phyloP scores from a whole-genome alignment of 2,797 vertebrate species.

The Sarcophilus harrisii region DNA sequence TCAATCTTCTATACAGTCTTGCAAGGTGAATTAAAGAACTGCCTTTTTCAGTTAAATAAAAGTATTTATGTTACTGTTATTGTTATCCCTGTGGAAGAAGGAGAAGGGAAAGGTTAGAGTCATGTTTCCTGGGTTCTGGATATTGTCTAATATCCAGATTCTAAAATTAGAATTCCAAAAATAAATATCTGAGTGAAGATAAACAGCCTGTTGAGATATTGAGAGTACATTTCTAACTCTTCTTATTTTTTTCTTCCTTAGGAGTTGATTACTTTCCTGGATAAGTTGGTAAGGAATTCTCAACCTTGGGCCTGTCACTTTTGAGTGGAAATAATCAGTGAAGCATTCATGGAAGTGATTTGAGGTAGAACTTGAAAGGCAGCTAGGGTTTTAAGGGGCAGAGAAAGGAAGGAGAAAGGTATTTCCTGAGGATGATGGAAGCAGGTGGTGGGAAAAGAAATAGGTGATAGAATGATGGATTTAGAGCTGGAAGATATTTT shows the following conservation, averaged over 20 bases:
- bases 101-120: background rate
- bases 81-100: background rate
- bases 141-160: too few species aligned
- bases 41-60: background rate
- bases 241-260: slow-evolving; percentile 68
- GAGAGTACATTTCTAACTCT: slow-evolving; percentile 1
- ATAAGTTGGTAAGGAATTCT: slow-evolving; percentile 87
- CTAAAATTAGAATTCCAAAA: background rate
- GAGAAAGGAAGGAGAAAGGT: background rate
- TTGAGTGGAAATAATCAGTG: background rate
- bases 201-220: background rate
- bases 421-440: too few species aligned
- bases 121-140: too few species aligned
- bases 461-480: background rate
- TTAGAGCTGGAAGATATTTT: too few species aligned
- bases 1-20: background rate
- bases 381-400: background rate
- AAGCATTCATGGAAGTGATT: background rate
- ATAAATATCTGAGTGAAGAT: background rate
- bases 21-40: background rate
- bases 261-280: slow-evolving; percentile 87
- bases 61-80: background rate
- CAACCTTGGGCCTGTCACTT: background rate
- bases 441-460: background rate
- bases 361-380: background rate